Evolutionary conservation across 2,113 vertebrate species (phyloP).

Genomic region (Chamaea fasciata): DNA sequence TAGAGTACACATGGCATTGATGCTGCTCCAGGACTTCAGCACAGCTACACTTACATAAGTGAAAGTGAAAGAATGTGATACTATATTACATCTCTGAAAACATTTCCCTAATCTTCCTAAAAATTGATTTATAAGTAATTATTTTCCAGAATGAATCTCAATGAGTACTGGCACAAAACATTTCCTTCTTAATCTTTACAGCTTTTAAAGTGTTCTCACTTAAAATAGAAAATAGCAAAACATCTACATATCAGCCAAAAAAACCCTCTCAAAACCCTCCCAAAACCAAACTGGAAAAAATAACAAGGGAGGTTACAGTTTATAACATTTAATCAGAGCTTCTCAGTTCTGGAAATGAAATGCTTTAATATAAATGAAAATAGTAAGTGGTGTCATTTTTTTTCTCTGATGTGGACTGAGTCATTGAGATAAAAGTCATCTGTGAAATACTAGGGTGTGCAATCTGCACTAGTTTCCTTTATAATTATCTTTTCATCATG

Average conservation of each 20-base stretch:
- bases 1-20: fast-evolving
- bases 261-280: background rate
- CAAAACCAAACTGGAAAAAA: background rate
- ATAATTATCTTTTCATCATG: background rate
- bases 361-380: background rate
- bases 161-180: background rate
- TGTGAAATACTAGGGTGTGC: background rate
- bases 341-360: background rate
- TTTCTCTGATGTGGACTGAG: background rate
- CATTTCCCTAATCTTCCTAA: background rate
- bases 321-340: background rate
- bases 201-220: background rate
- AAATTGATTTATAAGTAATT: background rate
- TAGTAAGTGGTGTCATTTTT: background rate
- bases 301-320: background rate
- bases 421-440: background rate
- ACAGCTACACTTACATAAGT: background rate
- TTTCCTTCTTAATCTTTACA: background rate
- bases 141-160: background rate
- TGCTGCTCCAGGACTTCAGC: background rate
- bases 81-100: background rate
- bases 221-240: background rate
- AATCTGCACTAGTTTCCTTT: background rate
- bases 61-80: background rate
- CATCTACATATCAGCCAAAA: background rate